phyloP scores from a whole-genome alignment of 2,888 invertebrate species.

The Abrostola tripartita region DNA sequence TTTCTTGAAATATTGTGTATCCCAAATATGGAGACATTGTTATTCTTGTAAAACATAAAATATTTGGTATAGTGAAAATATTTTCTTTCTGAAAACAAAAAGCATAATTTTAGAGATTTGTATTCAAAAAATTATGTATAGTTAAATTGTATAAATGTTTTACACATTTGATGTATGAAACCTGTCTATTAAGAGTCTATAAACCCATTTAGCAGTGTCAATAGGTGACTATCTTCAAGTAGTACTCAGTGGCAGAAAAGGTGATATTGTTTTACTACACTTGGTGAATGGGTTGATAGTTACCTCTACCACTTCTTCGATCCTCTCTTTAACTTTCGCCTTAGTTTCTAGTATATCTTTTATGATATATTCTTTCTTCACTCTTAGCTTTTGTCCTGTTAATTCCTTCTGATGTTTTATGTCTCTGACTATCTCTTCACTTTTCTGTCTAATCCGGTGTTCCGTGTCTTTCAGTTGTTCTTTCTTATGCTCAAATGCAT shows the following conservation, averaged over 20 bases:
- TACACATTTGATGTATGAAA: too few species aligned
- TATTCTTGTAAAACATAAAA: slow-evolving; percentile 95
- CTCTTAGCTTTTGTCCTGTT: slow-evolving; percentile 82
- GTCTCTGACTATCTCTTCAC: slow-evolving; percentile 82
- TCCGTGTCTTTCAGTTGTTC: slow-evolving; percentile 89
- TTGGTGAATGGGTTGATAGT: not conserved
- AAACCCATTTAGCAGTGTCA: too few species aligned
- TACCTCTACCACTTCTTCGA: slow-evolving; percentile 93
- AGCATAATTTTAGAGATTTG: not conserved
- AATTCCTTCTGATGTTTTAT: slow-evolving; percentile 81
- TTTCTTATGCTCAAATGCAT: slow-evolving; percentile 89
- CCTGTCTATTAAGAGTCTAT: too few species aligned
- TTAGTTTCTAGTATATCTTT: slow-evolving; percentile 92
- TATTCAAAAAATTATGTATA: not conserved
- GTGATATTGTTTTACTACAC: too few species aligned
- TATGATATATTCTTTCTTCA: slow-evolving; percentile 89
- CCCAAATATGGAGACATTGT: slow-evolving; percentile 95
- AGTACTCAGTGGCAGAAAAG: not conserved
- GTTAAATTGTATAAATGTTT: too few species aligned
- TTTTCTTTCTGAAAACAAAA: slow-evolving; percentile 91
- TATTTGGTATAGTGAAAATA: slow-evolving; percentile 97
- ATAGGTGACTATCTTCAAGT: too few species aligned
- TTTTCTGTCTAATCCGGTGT: slow-evolving; percentile 80
- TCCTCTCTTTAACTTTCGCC: slow-evolving; percentile 91
- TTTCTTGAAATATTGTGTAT: slow-evolving; percentile 94